These are phyloP conservation scores for Physeter macrocephalus DNA, from an alignment of 2,113 vertebrate genomes.

Conservation along the genomic window DNA sequence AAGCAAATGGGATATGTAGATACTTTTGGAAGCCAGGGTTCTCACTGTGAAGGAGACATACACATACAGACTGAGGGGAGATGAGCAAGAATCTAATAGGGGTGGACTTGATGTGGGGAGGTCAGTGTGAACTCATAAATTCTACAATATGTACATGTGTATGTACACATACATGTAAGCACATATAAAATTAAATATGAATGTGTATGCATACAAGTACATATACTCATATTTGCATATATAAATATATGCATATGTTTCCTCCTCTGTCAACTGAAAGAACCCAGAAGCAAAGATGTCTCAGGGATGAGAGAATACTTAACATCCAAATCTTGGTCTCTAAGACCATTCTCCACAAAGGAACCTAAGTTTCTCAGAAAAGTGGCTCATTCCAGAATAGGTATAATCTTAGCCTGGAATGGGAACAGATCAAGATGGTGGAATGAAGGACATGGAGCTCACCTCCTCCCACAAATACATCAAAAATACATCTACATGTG, in stretches of 20 bases:
- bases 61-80: background rate
- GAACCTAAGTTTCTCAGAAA: background rate
- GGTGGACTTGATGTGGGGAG: background rate
- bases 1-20: background rate
- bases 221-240: background rate
- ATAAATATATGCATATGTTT: background rate
- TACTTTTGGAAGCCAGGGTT: background rate
- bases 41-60: background rate
- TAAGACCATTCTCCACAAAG: background rate
- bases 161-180: background rate
- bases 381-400: background rate
- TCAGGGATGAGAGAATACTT: background rate
- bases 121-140: background rate
- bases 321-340: background rate
- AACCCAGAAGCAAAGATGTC: background rate
- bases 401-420: background rate
- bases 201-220: background rate
- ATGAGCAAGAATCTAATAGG: background rate
- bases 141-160: background rate
- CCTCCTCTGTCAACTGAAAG: background rate
- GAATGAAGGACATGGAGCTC: background rate
- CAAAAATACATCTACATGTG: background rate
- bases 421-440: background rate
- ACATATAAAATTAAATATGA: background rate
- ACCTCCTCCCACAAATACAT: background rate